Percentiles rank a stretch among this genome's conserved stretches.
Conservation (phyloP, 64 coral and sea anemone species). For the Actinia equina region DNA sequence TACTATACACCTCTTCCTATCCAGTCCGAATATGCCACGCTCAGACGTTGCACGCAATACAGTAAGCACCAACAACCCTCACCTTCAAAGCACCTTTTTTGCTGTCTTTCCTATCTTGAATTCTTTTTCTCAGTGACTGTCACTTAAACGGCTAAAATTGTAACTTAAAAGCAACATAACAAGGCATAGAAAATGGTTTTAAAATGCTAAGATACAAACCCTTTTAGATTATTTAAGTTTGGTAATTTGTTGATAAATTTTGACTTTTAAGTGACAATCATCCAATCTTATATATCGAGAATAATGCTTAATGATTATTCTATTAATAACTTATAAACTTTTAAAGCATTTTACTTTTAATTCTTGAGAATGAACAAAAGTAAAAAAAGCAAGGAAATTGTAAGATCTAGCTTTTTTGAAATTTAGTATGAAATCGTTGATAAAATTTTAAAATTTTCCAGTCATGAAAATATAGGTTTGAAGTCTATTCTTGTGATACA, state of each 20-base stretch:
- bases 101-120: neutral
- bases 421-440: no score
- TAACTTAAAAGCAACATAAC: neutral
- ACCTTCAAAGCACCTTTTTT: neutral
- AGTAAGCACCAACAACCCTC: constrained; percentile 64
- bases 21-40: constrained; percentile 90
- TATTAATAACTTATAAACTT: no score
- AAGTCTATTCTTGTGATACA: no score
- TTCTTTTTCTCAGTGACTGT: neutral
- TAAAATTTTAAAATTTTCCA: no score
- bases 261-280: constrained; percentile 2
- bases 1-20: constrained; percentile 79
- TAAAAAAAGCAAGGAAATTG: no score
- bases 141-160: neutral
- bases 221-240: neutral
- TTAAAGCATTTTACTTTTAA: no score
- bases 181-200: neutral
- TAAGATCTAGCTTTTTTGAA: no score
- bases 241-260: neutral
- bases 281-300: neutral
- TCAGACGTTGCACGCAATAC: constrained; percentile 89
- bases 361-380: no score
- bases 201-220: neutral
- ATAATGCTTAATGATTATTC: no score
- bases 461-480: no score